phyloP scores from a whole-genome alignment of 2,797 vertebrate species.

The Meriones psammophilus region DNA sequence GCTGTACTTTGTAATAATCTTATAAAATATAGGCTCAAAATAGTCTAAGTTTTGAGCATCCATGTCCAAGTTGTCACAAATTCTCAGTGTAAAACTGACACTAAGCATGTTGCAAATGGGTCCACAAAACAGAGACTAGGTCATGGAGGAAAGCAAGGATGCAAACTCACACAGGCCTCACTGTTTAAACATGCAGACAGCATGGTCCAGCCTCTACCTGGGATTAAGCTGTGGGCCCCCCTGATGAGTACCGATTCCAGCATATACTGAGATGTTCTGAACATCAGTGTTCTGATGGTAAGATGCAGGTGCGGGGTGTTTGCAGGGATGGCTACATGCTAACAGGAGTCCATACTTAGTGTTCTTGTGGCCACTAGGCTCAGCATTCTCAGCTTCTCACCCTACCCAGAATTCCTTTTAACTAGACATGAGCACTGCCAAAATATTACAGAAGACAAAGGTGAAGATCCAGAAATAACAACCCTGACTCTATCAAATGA shows the following conservation, averaged over 20 bases:
- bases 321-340: background rate
- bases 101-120: background rate
- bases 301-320: background rate
- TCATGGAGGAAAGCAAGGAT: background rate
- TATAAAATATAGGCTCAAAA: constrained; percentile 38
- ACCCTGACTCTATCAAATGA: background rate
- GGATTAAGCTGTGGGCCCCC: background rate
- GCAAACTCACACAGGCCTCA: background rate
- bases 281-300: background rate
- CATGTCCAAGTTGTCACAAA: background rate
- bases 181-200: background rate
- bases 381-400: background rate
- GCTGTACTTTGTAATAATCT: constrained; percentile 15
- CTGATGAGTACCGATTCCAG: background rate
- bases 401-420: background rate
- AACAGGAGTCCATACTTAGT: fast-evolving
- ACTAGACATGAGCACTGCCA: background rate
- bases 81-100: constrained; percentile 10
- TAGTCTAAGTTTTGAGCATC: constrained; percentile 32
- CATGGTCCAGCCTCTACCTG: background rate
- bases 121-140: background rate
- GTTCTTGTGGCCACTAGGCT: background rate
- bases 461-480: constrained; percentile 5
- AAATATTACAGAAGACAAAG: constrained; percentile 18
- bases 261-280: background rate